phyloP scores from a whole-genome alignment of 2,113 vertebrate species.

The Corapipo altera region DNA sequence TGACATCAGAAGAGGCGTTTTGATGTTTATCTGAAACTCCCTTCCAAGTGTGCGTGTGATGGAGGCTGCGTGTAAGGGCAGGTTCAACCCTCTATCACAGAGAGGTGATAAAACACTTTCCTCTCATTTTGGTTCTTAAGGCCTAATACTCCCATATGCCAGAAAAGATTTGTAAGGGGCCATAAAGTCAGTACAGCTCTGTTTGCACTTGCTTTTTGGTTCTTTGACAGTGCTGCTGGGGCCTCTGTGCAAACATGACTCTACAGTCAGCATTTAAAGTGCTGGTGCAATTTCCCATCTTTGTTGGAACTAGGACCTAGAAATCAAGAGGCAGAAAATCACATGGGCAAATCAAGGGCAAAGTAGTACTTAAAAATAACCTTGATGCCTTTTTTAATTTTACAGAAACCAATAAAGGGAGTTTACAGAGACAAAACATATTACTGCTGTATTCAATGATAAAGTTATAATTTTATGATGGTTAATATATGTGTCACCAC shows the following conservation, averaged over 20 bases:
- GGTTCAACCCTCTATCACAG: neutral
- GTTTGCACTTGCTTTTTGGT: constrained; percentile 36
- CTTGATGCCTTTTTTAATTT: neutral
- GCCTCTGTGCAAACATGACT: constrained; percentile 7
- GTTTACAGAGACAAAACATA: neutral
- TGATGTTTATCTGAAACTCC: neutral
- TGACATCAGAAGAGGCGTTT: neutral
- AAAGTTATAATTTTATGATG: neutral
- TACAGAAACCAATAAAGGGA: neutral
- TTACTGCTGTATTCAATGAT: neutral
- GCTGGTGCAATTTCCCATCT: neutral
- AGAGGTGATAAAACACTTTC: constrained; percentile 8
- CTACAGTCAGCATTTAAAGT: neutral
- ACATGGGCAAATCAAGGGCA: neutral
- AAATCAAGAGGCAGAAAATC: neutral
- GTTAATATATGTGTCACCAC: neutral
- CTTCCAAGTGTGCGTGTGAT: neutral
- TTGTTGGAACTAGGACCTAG: neutral
- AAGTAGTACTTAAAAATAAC: neutral
- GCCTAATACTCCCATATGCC: neutral
- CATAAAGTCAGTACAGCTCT: constrained; percentile 12
- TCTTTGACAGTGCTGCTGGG: neutral
- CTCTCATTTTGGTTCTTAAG: neutral
- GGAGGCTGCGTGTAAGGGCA: neutral
- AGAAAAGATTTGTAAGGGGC: constrained; percentile 26